Evolutionary conservation across 2,797 vertebrate species (phyloP).

Genomic region (Cheirogaleus major): DNA sequence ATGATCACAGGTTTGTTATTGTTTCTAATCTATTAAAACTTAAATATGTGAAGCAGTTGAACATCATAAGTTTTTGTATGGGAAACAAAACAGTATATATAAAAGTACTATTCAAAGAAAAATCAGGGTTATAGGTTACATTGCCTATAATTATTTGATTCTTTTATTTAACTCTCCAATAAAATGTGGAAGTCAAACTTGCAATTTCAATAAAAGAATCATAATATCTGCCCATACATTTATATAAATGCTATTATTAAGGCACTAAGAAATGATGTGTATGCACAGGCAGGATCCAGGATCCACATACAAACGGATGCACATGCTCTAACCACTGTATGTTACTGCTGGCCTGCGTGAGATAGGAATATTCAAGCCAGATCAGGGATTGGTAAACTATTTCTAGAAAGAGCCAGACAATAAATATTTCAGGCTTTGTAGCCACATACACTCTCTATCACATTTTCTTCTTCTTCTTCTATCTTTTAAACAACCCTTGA

Average conservation of each 20-base stretch:
- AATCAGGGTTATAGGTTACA: not conserved
- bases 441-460: not conserved
- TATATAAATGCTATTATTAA: not conserved
- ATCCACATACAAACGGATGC: not conserved
- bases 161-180: not conserved
- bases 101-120: conserved; percentile 49
- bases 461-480: not conserved
- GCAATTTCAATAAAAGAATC: not conserved
- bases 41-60: conserved; percentile 56
- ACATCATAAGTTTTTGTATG: not conserved
- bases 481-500: not conserved
- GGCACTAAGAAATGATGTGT: not conserved
- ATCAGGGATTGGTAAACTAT: not conserved
- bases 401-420: not conserved
- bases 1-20: conserved; percentile 63
- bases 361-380: not conserved
- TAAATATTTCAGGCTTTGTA: not conserved
- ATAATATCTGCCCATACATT: not conserved
- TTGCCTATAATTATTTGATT: not conserved
- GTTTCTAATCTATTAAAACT: conserved; percentile 69
- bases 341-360: not conserved
- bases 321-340: not conserved
- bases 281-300: not conserved
- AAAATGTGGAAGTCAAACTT: not conserved
- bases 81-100: conserved; percentile 10